Evolutionary conservation across 1,140 invertebrate genomes (phyloP), one percentile per base, ranked within the genome.

Genomic region (Sycophila sp.): DNA sequence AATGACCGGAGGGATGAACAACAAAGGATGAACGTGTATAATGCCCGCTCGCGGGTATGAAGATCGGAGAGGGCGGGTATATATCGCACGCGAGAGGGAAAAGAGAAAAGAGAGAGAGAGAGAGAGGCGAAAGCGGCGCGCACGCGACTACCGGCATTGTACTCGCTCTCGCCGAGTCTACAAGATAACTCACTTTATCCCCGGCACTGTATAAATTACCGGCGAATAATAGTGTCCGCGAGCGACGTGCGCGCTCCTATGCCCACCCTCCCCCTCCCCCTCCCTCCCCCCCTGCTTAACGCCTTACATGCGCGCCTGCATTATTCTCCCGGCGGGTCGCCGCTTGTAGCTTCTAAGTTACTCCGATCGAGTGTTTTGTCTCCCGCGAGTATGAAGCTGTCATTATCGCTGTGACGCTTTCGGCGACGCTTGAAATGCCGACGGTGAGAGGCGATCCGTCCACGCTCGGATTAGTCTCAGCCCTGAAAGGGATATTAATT

Each of bases 131-230:
- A 34, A 73, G 77, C 64, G 62, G 72, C 63, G 63, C n/a, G 13
- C n/a, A 15, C 13, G 8, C 68, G 68, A 65, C 53, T 63, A 53
- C 32, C 73, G 36, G 73, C 73, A 81, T 78, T 78, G 77, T 77
- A 58, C 70, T 2, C 17, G 11, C 24, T 40, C 56, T 60, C 70
- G 36, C 49, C 45, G 42, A 10, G 17, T 26, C 56, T 71, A 73
- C 71, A 63, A 78, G 79, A 80, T 82, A 83, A 81, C 71, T 81
- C 74, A 81, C 76, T 82, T 81, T 81, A 76, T 76, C 63, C 74
- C 47, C 56, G 56, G 65, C 68, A 70, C 75, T 77, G 70, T 76
- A 79, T 83, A 79, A 82, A 82, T 80, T 80, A 78, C 74, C 59
- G 55, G 71, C 69, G 76, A 81, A 81, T 80, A 80, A 80, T 79